A percentile compares a stretch with the other conserved stretches of the same genome.
phyloP scores from a whole-genome alignment of 2,797 vertebrate genomes.

The Bradypus variegatus region DNA sequence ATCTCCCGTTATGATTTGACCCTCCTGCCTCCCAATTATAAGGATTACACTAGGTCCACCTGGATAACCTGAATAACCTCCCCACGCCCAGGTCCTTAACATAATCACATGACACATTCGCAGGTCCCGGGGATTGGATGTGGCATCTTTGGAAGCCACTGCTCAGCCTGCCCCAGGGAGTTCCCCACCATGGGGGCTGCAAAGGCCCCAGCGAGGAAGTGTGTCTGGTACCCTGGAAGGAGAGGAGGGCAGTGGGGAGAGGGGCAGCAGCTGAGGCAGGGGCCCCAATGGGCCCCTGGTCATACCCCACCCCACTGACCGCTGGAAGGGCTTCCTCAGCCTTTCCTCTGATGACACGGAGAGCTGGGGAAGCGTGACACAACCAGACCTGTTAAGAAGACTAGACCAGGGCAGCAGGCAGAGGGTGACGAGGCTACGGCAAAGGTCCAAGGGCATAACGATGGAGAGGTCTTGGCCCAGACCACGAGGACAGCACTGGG shows the following conservation, averaged over 20 bases:
- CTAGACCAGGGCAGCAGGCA: neutral
- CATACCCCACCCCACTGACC: fast-evolving
- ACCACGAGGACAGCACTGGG: neutral
- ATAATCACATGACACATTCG: neutral
- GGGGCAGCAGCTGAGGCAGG: too few species aligned
- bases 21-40: neutral
- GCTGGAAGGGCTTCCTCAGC: fast-evolving
- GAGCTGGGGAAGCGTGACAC: neutral
- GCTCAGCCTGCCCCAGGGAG: neutral
- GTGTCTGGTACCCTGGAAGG: neutral
- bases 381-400: neutral
- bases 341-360: fast-evolving
- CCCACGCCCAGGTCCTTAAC: neutral
- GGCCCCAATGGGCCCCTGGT: neutral
- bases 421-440: too few species aligned
- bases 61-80: neutral
- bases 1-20: neutral
- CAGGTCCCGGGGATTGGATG: neutral
- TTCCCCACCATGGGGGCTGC: neutral
- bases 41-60: neutral
- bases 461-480: neutral
- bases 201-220: neutral
- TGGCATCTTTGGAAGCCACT: neutral
- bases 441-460: too few species aligned
- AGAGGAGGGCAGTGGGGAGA: neutral